These are phyloP conservation scores for Camponotus fellah DNA, from an alignment of 2,888 invertebrate genomes.

Conservation along the genomic window DNA sequence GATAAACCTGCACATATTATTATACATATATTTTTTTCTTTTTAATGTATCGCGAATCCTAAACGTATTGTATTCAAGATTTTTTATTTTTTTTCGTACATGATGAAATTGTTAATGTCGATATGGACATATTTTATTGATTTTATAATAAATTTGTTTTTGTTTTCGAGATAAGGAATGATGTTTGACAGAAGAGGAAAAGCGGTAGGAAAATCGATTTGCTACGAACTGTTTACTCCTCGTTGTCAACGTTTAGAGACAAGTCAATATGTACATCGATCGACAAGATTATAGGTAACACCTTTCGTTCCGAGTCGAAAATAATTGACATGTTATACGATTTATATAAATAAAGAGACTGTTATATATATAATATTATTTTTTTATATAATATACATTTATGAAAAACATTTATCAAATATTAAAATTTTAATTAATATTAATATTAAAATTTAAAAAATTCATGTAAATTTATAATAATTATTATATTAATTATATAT, in stretches of 20 bases:
- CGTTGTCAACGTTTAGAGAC: conserved; percentile 44
- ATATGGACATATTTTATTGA: conserved; percentile 1
- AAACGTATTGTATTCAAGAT: not conserved
- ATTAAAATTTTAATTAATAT: not conserved
- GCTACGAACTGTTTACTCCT: conserved; percentile 57
- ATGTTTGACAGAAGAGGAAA: conserved; percentile 5
- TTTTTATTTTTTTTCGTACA: not conserved
- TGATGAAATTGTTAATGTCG: not conserved
- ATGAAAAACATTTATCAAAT: not conserved
- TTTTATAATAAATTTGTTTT: conserved; percentile 54
- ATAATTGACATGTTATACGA: not conserved
- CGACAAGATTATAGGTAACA: conserved; percentile 55
- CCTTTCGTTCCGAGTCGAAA: not conserved
- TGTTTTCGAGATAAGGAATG: not conserved
- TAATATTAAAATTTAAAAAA: not conserved
- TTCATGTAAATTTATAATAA: not conserved
- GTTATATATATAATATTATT: not conserved
- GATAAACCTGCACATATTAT: not conserved
- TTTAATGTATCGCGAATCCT: not conserved
- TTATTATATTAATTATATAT: not conserved
- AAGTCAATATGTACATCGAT: conserved; percentile 39
- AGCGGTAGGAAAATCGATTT: conserved; percentile 50
- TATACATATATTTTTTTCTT: not conserved
- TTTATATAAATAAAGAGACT: not conserved
- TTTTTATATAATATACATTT: too few species aligned